Percentiles rank a stretch among this genome's conserved stretches.
Conservation (phyloP, 2,797 vertebrate genomes). For the Oophaga sylvatica region DNA sequence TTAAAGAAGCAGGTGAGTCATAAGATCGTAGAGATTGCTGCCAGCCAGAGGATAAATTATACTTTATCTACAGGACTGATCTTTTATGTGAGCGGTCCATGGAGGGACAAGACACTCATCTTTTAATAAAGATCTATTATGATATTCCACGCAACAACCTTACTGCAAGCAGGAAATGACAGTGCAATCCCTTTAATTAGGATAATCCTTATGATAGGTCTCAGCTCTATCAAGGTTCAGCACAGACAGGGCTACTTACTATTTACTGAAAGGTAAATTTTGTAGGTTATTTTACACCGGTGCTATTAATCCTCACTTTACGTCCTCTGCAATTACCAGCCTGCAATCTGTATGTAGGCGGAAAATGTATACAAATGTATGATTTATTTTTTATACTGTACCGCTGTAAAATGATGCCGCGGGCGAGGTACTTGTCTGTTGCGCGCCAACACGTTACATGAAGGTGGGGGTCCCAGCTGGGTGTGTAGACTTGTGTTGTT, state of each 20-base stretch:
- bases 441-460: too few relatives aligned
- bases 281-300: too few relatives aligned
- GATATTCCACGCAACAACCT: neutral
- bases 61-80: conserved; percentile 11
- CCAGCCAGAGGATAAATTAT: conserved; percentile 11
- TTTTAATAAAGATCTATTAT: neutral
- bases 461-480: too few relatives aligned
- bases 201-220: neutral
- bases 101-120: neutral
- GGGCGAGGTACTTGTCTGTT: too few relatives aligned
- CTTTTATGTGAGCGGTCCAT: neutral
- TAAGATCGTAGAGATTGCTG: neutral
- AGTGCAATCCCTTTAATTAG: neutral
- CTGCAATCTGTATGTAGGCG: too few relatives aligned
- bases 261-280: neutral
- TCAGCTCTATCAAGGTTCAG: neutral
- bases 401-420: too few relatives aligned
- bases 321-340: too few relatives aligned
- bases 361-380: too few relatives aligned
- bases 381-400: too few relatives aligned
- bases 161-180: neutral
- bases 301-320: too few relatives aligned
- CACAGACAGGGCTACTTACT: neutral
- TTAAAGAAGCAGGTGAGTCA: conserved; percentile 16
- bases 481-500: too few relatives aligned